These are phyloP conservation scores for Noctuana brunneofusca DNA, from an alignment of 2,888 invertebrate species.

Conservation along the genomic window DNA sequence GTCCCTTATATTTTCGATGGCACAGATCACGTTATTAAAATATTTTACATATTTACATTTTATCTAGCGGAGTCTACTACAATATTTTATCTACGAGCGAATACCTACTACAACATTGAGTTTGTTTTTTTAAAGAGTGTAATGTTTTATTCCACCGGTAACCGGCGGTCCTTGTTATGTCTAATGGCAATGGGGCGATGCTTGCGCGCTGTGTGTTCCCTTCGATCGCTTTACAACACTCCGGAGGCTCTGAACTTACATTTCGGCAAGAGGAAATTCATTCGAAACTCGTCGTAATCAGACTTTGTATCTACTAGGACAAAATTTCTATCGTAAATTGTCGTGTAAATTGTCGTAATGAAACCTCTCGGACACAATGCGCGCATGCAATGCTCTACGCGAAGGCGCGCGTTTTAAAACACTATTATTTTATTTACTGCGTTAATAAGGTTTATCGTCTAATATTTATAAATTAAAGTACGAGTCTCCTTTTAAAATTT, in stretches of 20 bases:
- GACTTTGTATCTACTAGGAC: constrained; percentile 35
- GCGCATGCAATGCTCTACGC: constrained; percentile 60
- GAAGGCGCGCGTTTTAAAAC: constrained; percentile 79
- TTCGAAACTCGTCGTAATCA: constrained; percentile 40
- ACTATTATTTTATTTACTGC: constrained; percentile 75
- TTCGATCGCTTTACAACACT: constrained; percentile 49
- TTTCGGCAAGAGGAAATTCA: constrained; percentile 44
- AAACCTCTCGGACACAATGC: constrained; percentile 39
- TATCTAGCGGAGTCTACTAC: constrained; percentile 82
- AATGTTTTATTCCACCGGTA: constrained; percentile 82
- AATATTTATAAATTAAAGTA: constrained; percentile 55
- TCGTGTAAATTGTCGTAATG: not conserved
- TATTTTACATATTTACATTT: constrained; percentile 83
- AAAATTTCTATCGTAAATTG: not conserved
- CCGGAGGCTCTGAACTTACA: constrained; percentile 53
- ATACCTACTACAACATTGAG: constrained; percentile 82
- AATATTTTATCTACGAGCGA: constrained; percentile 81
- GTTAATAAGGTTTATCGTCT: constrained; percentile 52
- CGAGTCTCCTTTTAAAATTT: constrained; percentile 56
- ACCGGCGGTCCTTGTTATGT: constrained; percentile 77
- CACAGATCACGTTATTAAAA: constrained; percentile 80
- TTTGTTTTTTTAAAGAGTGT: constrained; percentile 80
- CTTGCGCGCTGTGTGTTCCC: constrained; percentile 56
- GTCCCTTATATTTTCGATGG: constrained; percentile 80
- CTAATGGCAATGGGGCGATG: constrained; percentile 70